Base-by-base conservation (phyloP, 2,888 invertebrate genomes). In the Spodoptera littoralis region DNA sequence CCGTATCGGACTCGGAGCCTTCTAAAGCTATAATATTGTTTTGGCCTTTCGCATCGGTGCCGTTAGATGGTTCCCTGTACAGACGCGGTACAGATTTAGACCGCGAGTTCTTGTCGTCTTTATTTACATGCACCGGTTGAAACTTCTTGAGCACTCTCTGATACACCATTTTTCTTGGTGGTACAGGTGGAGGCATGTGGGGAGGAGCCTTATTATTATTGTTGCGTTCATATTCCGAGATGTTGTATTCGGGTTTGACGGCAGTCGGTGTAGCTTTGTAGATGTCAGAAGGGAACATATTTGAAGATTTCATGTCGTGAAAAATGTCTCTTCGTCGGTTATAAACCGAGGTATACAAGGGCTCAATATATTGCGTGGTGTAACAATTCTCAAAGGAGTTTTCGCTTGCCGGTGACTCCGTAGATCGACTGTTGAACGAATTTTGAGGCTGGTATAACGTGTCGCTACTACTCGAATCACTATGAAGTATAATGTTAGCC, bases 121-220 rank as follows among this genome's bases (percentile, higher is more conserved):
- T 95, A 76, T 94, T 96, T 77, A 96, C 95, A 80, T 96, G 96
- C 30, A 96, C 96, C 1, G 96, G 96, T 60, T 96, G 96, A 75
- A 96, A 92, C 80, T 96, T 96, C 87, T 96, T 95, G 48, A 96
- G 87, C 4, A 95, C 92, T 78, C 92, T 88, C 79, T 93, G 94
- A 80, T 94, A 94, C 51, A 94, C 88, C 87, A 92, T 88, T 76
- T 95, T 94, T 79, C 96, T 90, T 5, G 96, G 96, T 1, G 96
- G 96, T 42, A 96, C 93, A 1, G 95, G 96, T 11, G 96, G 96
- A 4, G 96, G 96, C 84, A 95, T 93, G 76, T 95, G 95, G 3
- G 92, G 90, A n/a, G 92, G 90, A n/a, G 92, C 91, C 70, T 93
- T 93, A 80, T 91, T 92, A 60, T 88, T 90, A 52, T 88, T 91